These are phyloP conservation scores for Athalia rosae DNA, from an alignment of 2,888 invertebrate species.

Conservation along the genomic window DNA sequence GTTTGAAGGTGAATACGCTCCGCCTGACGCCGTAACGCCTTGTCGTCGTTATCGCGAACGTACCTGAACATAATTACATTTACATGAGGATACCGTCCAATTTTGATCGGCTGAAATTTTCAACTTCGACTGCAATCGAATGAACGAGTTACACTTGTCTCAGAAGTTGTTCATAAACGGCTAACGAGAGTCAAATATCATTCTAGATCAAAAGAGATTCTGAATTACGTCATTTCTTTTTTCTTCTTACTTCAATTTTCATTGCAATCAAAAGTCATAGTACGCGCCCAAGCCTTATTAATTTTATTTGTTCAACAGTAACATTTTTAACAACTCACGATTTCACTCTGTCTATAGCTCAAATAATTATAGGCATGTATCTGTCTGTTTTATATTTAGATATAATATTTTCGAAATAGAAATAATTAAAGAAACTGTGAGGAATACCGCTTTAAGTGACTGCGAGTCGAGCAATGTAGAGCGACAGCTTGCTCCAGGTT, in stretches of 20 bases:
- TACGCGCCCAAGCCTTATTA: constrained; percentile 27
- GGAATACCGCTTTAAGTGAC: constrained; percentile 81
- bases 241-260: constrained; percentile 5
- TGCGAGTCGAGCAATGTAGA: constrained; percentile 84
- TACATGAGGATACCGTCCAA: constrained; percentile 29
- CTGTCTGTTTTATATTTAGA: neutral
- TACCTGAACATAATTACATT: constrained; percentile 71
- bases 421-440: constrained; percentile 38
- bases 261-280: constrained; percentile 28
- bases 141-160: neutral
- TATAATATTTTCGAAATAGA: constrained; percentile 8
- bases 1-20: constrained; percentile 77
- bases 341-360: constrained; percentile 5
- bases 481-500: constrained; percentile 79
- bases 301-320: constrained; percentile 33
- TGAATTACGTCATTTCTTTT: neutral
- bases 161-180: too few relatives aligned
- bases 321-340: constrained; percentile 38
- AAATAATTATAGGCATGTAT: constrained; percentile 12
- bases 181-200: neutral
- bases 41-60: constrained; percentile 85
- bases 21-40: constrained; percentile 82
- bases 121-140: neutral
- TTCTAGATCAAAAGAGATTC: neutral
- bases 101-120: constrained; percentile 12